Percentiles rank a stretch among this genome's conserved stretches.
Conservation (phyloP, 2,888 invertebrate species). For the Ectemnius continuus region DNA sequence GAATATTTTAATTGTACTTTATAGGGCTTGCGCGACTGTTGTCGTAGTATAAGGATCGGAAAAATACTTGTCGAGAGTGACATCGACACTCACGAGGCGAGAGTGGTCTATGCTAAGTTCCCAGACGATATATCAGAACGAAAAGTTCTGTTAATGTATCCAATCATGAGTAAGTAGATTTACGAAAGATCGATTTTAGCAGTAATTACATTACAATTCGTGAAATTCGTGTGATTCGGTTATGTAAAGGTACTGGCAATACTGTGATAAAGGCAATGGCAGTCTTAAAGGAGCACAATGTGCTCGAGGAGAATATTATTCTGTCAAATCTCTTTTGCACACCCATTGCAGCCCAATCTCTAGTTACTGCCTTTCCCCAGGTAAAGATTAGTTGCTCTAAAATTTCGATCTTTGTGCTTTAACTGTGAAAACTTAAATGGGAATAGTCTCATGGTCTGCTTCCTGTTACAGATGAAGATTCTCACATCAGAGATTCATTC, state of each 20-base stretch:
- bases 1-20: conserved; percentile 33
- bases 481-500: conserved; percentile 97
- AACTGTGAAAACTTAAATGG: no score
- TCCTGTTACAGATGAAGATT: conserved; percentile 87
- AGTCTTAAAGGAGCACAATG: conserved; percentile 95
- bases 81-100: conserved; percentile 96
- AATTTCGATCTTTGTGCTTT: no score
- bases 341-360: conserved; percentile 91
- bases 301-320: conserved; percentile 95
- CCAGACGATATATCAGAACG: conserved; percentile 95
- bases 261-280: conserved; percentile 96
- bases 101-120: conserved; percentile 98
- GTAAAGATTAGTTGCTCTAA: conserved; percentile 68
- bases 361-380: conserved; percentile 90
- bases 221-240: background rate
- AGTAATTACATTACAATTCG: background rate
- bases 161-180: conserved; percentile 91
- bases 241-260: conserved; percentile 89
- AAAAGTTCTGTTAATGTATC: conserved; percentile 97
- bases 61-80: conserved; percentile 99
- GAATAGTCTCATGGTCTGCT: background rate
- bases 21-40: conserved; percentile 94
- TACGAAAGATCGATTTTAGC: background rate
- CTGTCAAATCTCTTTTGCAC: conserved; percentile 99
- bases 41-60: conserved; percentile 98